Evolutionary conservation across 2,113 vertebrate genomes (phyloP), one percentile per base, ranked within the genome.

Genomic region (Scartelaos histophorus): DNA sequence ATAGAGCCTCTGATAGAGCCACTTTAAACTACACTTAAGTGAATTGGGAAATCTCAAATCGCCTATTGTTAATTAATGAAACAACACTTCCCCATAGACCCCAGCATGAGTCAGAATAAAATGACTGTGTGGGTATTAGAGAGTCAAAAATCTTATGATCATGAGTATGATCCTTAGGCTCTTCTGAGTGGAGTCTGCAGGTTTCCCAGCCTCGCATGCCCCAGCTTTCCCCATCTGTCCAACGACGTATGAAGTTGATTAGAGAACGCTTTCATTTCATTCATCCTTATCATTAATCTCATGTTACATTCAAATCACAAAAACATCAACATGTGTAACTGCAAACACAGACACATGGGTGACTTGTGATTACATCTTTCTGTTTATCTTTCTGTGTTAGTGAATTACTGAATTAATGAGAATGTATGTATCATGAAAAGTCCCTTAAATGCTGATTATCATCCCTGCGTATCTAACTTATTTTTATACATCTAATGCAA

Each of bases 401-500:
- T 49, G 38, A 43, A 43, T 43, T 43, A 43, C 10, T 43, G 38
- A 43, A 43, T 43, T 43, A 43, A 10, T 43, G 38, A 10, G 38
- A 43, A 43, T 43, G 38, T 43, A 43, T 10, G 10, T 43, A 10
- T 43, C 7, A 43, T 43, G 38, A 43, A 43, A 43, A 43, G 7
- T 2, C 38, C 38, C 9, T 9, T 43, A 43, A 43, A 43, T 10
- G 38, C 38, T 11, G 38, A 43, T 1, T 51, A 12, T 17, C 49
- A 51, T 51, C 49, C 15, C 16, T 1, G 17, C 5, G 17, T 17
- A 51, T 5, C 13, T 51, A 5, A 17, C 2, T 49, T 16, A 56
- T 13, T 56, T 56, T 22, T 56, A 56, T 21, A 46, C 71, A 47
- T 85, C 73, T 81, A 81, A 87, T 82, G 75, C 79, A 78, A 81